Conservation (phyloP, 2,797 vertebrate genomes). For the Valencia hispanica region DNA sequence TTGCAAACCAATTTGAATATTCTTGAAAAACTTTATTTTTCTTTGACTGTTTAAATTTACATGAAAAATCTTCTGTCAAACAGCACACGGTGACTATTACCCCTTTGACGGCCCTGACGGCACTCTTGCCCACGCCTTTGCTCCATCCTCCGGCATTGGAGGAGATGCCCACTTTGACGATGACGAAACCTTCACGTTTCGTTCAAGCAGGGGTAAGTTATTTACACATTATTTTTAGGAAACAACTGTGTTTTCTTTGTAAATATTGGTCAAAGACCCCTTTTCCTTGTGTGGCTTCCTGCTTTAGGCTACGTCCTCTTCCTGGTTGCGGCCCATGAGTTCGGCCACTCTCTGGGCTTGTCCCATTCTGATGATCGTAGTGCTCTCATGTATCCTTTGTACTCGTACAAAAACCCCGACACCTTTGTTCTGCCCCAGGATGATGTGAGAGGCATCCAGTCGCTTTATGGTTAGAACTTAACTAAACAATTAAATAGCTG, state of each 20-base stretch:
- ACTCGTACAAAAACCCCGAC: slow-evolving; percentile 67
- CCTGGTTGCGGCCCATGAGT: slow-evolving; percentile 81
- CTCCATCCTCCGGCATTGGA: slow-evolving; percentile 76
- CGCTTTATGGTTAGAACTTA: slow-evolving; percentile 72
- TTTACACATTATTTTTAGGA: not conserved
- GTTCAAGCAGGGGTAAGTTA: slow-evolving; percentile 58
- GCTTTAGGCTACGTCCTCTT: slow-evolving; percentile 75
- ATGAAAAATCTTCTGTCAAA: no score
- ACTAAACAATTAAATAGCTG: not conserved
- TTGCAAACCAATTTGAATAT: no score
- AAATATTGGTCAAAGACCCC: not conserved
- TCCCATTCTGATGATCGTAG: slow-evolving; percentile 72
- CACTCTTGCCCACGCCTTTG: slow-evolving; percentile 86
- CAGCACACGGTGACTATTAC: slow-evolving; percentile 85
- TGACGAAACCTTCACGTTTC: slow-evolving; percentile 84
- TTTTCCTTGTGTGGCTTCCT: slow-evolving; percentile 4
- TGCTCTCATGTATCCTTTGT: slow-evolving; percentile 77
- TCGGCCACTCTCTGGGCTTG: slow-evolving; percentile 81
- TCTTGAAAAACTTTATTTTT: not conserved
- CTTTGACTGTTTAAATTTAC: no score
- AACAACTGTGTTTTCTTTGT: not conserved
- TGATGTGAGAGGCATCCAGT: slow-evolving; percentile 78
- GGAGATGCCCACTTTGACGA: slow-evolving; percentile 94
- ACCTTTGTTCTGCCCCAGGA: slow-evolving; percentile 69
- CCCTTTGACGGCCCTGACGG: slow-evolving; percentile 86